These are phyloP conservation scores for Hirundichthys speculiger DNA, from an alignment of 2,113 vertebrate species.

Conservation along the genomic window DNA sequence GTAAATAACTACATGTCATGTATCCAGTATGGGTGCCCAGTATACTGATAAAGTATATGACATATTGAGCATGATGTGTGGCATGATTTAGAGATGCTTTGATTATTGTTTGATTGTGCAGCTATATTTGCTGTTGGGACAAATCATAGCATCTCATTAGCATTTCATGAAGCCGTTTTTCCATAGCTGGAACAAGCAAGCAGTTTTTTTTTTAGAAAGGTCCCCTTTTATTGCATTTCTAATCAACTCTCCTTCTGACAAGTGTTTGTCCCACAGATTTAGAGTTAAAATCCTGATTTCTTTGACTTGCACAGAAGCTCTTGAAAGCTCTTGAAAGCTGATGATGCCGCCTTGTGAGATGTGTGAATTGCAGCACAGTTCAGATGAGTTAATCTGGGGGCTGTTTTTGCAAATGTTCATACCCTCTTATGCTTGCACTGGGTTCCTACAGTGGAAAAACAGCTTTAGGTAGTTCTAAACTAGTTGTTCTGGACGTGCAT, in stretches of 20 bases:
- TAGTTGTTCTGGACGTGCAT: background rate
- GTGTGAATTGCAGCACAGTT: background rate
- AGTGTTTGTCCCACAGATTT: background rate
- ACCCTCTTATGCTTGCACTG: background rate
- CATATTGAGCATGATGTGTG: slow-evolving; percentile 52
- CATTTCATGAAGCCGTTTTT: background rate
- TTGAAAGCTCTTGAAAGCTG: background rate
- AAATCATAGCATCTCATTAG: slow-evolving; percentile 43
- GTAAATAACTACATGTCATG: too few species aligned
- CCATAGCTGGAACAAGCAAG: background rate
- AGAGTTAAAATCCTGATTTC: background rate
- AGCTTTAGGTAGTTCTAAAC: slow-evolving; percentile 12
- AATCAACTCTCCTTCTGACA: background rate
- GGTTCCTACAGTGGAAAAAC: background rate
- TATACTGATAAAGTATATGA: background rate
- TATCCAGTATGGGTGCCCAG: too few species aligned
- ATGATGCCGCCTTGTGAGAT: too few species aligned
- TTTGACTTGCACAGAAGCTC: background rate
- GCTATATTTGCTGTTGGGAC: slow-evolving; percentile 30
- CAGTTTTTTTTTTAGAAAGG: background rate
- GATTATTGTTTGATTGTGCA: slow-evolving; percentile 40
- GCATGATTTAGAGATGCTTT: slow-evolving; percentile 44
- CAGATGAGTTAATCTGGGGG: too few species aligned
- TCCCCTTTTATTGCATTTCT: background rate
- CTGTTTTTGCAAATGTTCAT: background rate